Conservation (phyloP, 2,797 vertebrate genomes). For the Thunnus albacares region DNA sequence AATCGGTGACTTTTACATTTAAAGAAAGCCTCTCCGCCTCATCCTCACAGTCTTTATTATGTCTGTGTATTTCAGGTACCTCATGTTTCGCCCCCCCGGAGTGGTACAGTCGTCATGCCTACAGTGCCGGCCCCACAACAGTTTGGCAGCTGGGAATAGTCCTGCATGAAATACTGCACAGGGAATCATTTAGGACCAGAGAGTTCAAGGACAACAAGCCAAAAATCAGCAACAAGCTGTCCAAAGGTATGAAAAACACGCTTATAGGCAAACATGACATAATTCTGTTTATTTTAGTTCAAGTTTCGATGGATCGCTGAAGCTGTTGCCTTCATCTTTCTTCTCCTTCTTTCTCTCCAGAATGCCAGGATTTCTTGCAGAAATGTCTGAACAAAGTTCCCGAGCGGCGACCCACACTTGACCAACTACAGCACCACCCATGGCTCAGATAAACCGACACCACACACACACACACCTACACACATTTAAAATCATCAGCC, state of each 20-base stretch:
- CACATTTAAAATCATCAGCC: too few species aligned
- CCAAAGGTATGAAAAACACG: not conserved
- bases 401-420: not conserved
- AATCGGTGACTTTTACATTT: too few species aligned
- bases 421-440: constrained; percentile 20
- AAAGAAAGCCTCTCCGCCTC: too few species aligned
- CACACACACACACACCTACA: too few species aligned
- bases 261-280: too few species aligned
- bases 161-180: constrained; percentile 26
- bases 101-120: accelerated
- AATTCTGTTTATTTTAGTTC: too few species aligned
- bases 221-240: not conserved
- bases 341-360: not conserved
- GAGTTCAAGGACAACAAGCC: not conserved
- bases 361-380: constrained; percentile 6
- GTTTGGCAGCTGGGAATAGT: constrained; percentile 42
- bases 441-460: not conserved
- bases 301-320: too few species aligned
- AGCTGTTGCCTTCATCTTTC: too few species aligned
- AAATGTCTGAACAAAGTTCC: not conserved
- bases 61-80: constrained; percentile 6
- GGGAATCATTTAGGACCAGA: not conserved
- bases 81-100: constrained; percentile 12
- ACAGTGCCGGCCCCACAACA: constrained; percentile 28
- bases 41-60: too few species aligned